Evolutionary conservation across 2,113 vertebrate genomes (phyloP).

Genomic region (Ursus arctos): DNA sequence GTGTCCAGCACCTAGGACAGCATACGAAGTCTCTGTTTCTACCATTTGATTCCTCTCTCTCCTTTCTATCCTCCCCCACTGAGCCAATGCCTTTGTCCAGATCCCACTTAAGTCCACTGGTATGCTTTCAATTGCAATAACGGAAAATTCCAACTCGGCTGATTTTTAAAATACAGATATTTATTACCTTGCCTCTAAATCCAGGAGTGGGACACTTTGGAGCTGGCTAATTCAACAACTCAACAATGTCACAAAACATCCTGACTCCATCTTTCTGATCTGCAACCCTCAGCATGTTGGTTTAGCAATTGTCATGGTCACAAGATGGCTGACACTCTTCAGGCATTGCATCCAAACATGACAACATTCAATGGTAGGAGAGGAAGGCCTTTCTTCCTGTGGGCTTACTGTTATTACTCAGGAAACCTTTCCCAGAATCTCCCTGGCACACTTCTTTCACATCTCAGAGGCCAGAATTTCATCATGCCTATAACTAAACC

Average conservation of each 20-base stretch:
- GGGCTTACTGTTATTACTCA: slow-evolving; percentile 59
- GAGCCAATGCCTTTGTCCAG: not conserved
- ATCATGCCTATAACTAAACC: slow-evolving; percentile 20
- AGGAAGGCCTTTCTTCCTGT: slow-evolving; percentile 29
- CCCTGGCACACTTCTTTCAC: slow-evolving; percentile 2
- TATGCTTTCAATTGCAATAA: slow-evolving; percentile 46
- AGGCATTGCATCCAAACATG: slow-evolving; percentile 47
- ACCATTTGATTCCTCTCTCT: not conserved
- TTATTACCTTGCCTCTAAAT: slow-evolving; percentile 15
- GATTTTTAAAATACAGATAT: slow-evolving; percentile 34
- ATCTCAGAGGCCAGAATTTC: slow-evolving; percentile 53
- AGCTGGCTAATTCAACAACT: slow-evolving; percentile 23
- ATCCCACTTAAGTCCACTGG: slow-evolving; percentile 49
- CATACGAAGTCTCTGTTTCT: not conserved
- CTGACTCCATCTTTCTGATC: slow-evolving; percentile 46
- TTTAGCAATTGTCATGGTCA: slow-evolving; percentile 27
- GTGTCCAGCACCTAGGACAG: not conserved
- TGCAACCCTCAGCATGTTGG: not conserved
- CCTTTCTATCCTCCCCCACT: not conserved
- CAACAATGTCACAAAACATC: slow-evolving; percentile 7
- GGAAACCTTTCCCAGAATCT: slow-evolving; percentile 54
- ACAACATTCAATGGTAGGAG: not conserved
- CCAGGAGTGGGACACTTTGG: slow-evolving; percentile 10
- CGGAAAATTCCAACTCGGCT: slow-evolving; percentile 45
- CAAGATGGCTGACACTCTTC: not conserved